Base-by-base conservation (phyloP, 2,888 invertebrate genomes). In the Netelia inedita region DNA sequence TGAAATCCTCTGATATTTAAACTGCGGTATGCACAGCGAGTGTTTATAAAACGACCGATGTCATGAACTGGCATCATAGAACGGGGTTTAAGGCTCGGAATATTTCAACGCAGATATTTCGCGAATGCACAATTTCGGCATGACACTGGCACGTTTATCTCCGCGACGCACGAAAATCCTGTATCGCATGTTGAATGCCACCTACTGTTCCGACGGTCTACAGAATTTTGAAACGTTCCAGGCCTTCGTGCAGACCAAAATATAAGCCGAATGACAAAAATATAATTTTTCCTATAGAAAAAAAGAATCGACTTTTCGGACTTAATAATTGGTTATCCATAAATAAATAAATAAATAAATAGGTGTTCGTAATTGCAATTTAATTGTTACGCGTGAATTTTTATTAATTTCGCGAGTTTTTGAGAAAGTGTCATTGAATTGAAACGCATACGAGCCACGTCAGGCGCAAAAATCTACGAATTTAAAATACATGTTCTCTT, bases 401-500 rank as follows among this genome's bases (percentile, higher is more conserved):
- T 28, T 28, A 28, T 5, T 2, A 5, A 28, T 28, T 28, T 28
- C 28, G 0, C 28, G 28, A 28, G 5, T 28, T 28, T 28, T 6
- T 28, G 28, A 28, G 0, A 3, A 28, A 28, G 5, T 28, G 3
- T 28, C 5, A 0, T 28, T 28, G 28, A 28, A 28, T 28, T 28
- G 0, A 28, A 28, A 28, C 5, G 28, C 28, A 28, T 28, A 28
- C 5, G 28, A 50, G 16, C 50, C 19, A 74, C n/a, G 10, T 3
- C 50, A 16, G 6, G 28, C 14, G n/a, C 43, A 16, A 50, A 28
- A 63, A 28, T 6, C 28, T 28, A 28, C 28, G 28, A 28, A 28
- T 28, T 0, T 63, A 11, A 63, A 46, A 55, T n/a, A n/a, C 23
- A 21, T 50, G 23, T 50, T 59, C 50, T 78, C 11, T 69, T 59